Evolutionary conservation across 1,140 invertebrate genomes (phyloP).

Genomic region (Chironomus striatipennis): DNA sequence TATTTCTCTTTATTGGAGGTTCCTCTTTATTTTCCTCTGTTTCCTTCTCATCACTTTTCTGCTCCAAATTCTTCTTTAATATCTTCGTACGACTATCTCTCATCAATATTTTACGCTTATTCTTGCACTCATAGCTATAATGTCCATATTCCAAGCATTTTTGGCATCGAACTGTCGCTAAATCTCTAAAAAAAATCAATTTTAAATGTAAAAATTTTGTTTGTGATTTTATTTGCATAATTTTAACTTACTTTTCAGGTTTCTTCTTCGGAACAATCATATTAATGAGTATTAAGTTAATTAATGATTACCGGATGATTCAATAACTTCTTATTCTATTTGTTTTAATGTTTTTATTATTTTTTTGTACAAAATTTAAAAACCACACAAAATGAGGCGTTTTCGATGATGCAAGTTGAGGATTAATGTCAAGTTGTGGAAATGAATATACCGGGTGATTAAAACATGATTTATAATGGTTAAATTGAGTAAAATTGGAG

Average conservation of each 20-base stretch:
- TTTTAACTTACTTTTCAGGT: background rate
- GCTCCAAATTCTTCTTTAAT: constrained; percentile 60
- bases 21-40: background rate
- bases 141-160: constrained; percentile 81
- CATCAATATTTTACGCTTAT: constrained; percentile 72
- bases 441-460: too few relatives aligned
- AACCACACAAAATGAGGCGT: too few relatives aligned
- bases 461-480: too few relatives aligned
- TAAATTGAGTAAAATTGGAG: too few relatives aligned
- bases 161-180: constrained; percentile 56
- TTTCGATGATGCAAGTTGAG: too few relatives aligned
- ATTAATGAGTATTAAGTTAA: too few relatives aligned
- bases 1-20: background rate
- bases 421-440: too few relatives aligned
- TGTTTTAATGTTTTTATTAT: too few relatives aligned
- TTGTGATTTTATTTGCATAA: background rate
- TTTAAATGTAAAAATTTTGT: background rate
- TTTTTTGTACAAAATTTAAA: too few relatives aligned
- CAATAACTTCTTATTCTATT: too few relatives aligned
- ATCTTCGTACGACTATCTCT: constrained; percentile 64
- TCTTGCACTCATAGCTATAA: constrained; percentile 81
- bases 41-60: constrained; percentile 19
- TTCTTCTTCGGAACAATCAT: constrained; percentile 2
- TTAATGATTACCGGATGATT: too few relatives aligned
- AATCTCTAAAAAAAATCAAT: constrained; percentile 17